Evolutionary conservation across 1,140 invertebrate genomes (phyloP), one percentile per base, ranked within the genome.

Genomic region (Arctopsyche grandis): DNA sequence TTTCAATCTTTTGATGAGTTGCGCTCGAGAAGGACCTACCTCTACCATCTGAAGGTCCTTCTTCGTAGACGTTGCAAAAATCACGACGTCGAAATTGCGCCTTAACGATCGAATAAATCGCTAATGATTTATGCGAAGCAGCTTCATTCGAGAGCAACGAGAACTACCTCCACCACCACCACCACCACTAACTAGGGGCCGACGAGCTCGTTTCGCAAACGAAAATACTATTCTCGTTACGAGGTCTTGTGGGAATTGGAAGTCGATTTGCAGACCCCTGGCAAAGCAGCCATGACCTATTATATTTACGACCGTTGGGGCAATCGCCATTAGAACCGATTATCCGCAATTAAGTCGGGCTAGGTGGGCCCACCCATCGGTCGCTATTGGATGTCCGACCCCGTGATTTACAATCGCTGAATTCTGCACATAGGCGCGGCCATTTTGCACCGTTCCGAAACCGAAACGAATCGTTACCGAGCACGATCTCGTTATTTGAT

Each of bases 321-420:
- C 60, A 76, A 76, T 76, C 60, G 60, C 74, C 60, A 24, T 76
- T 56, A 58, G 29, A 38, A 4, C 29, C 29, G 74, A 76, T 71
- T 71, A 71, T 76, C 52, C 74, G 74, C 74, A 76, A 76, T 76
- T 76, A 76, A 60, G 74, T 60, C 29, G 26, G 14, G 24, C 52
- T 9, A 60, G 74, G 24, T 26, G 26, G 14, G 24, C 52, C 26
- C 14, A 29, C 69, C 24, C 69, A 38, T 38, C 29, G 69, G 38
- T 12, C 69, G n/a, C 69, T 16, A 66, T 24, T 24, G 10, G n/a
- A 21, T 12, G n/a, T 22, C 69, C 69, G 24, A 71, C 24, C 69
- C 21, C 29, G 29, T 71, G 69, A 71, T 71, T 71, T 71, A 71
- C 21, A 16, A 71, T 71, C 29, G 29, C 29, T 38, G 29, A 38